Evolutionary conservation across 2,888 invertebrate genomes (phyloP).

Genomic region (Clivina fossor): DNA sequence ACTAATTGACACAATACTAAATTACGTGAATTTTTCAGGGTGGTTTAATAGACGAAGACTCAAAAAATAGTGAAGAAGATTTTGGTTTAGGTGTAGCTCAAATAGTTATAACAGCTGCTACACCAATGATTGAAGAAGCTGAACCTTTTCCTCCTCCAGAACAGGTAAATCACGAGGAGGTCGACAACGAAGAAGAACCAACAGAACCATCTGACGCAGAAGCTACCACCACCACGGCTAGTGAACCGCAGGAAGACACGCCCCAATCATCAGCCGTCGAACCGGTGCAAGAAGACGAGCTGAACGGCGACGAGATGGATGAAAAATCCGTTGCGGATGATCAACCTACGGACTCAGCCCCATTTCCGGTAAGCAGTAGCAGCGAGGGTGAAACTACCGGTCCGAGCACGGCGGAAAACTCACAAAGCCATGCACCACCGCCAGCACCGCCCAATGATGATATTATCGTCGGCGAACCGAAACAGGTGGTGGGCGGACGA

Average conservation of each 20-base stretch:
- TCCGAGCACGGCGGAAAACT: conserved; percentile 64
- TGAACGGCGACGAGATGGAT: conserved; percentile 46
- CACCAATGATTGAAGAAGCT: conserved; percentile 86
- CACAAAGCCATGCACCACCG: conserved; percentile 57
- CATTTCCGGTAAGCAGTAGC: conserved; percentile 65
- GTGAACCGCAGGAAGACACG: conserved; percentile 29
- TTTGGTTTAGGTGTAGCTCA: conserved; percentile 81
- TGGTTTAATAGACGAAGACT: conserved; percentile 39
- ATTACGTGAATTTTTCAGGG: conserved; percentile 34
- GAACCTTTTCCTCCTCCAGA: conserved; percentile 76
- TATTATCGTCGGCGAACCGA: conserved; percentile 61
- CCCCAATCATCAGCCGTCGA: conserved; percentile 31
- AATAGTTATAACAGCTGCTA: conserved; percentile 91
- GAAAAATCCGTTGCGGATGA: conserved; percentile 56
- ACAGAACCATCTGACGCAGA: conserved; percentile 39
- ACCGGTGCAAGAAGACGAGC: conserved; percentile 41
- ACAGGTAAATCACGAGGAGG: conserved; percentile 42
- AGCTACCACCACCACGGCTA: too few species aligned
- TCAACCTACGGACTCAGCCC: conserved; percentile 61
- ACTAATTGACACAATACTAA: conserved; percentile 3
- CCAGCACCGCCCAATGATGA: conserved; percentile 47
- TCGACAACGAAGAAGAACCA: conserved; percentile 37
- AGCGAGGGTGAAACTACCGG: conserved; percentile 68
- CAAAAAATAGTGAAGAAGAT: conserved; percentile 49
- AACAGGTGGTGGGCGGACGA: conserved; percentile 73